A percentile compares a stretch with the other conserved stretches of the same genome.
Evolutionary conservation across 2,888 invertebrate species (phyloP).

Genomic region (Tiphia femorata): DNA sequence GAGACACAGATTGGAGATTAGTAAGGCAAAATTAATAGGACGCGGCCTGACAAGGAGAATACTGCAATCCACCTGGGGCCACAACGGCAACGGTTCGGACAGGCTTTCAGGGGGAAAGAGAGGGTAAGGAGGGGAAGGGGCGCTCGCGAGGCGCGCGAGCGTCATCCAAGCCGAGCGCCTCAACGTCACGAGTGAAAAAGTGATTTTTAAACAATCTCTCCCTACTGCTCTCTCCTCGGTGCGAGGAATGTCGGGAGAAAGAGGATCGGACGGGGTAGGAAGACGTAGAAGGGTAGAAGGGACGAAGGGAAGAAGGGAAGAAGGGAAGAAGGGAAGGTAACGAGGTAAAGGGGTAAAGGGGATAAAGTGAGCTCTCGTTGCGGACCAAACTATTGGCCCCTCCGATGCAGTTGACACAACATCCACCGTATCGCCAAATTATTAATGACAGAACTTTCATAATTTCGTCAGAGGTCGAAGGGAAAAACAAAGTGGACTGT

Average conservation of each 20-base stretch:
- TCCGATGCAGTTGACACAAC: slow-evolving; percentile 14
- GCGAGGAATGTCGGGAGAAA: not conserved
- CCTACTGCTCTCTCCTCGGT: slow-evolving; percentile 7
- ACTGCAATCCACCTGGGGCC: slow-evolving; percentile 53
- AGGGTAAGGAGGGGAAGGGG: not conserved
- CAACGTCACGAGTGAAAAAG: slow-evolving; percentile 9
- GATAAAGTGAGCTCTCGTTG: not conserved
- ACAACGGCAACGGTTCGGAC: slow-evolving; percentile 12
- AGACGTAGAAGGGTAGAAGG: not conserved
- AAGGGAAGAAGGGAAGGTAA: not conserved
- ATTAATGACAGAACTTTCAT: slow-evolving; percentile 43
- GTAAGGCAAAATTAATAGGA: slow-evolving; percentile 62
- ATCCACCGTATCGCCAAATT: slow-evolving; percentile 36
- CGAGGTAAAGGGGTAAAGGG: not conserved
- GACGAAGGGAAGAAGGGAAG: not conserved
- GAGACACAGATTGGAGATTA: slow-evolving; percentile 64
- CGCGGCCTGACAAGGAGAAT: slow-evolving; percentile 49
- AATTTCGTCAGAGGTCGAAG: slow-evolving; percentile 28
- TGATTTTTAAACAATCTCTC: slow-evolving; percentile 38
- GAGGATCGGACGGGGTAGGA: not conserved
- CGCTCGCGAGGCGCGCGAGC: not conserved
- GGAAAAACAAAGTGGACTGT: slow-evolving; percentile 18
- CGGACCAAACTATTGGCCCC: slow-evolving; percentile 32
- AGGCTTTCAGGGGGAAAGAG: no score
- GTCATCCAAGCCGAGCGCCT: no score